Evolutionary conservation across 2,113 vertebrate genomes (phyloP), one percentile per base, ranked within the genome.

Genomic region (Dascyllus trimaculatus): DNA sequence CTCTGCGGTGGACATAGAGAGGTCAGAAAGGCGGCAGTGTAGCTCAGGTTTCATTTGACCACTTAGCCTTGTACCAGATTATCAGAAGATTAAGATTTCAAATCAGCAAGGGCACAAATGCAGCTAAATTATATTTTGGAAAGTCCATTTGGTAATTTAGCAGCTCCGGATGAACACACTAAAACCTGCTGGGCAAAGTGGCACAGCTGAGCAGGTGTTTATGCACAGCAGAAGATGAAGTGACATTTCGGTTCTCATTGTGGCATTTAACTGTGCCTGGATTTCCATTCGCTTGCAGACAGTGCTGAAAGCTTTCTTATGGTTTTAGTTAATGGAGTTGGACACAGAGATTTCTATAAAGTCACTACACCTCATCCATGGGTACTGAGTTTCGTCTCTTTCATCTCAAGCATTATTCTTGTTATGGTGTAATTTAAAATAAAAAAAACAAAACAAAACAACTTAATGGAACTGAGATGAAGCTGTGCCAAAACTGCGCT

Each of bases 1-100:
- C 88, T 98, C 98, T 99, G 92, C 5, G 9, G 67, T 54, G 29
- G 4, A 60, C 4, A 38, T 2, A 13, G 26, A 59, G 11, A 68
- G 11, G 43, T 65, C 11, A 49, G 53, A 49, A 18, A 15, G 15
- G 24, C 62, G 22, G 4, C 5, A 5, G 43, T 3, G 26, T 1
- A 35, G 48, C 10, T 62, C 21, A 24, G 13, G 26, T 49, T 46
- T 5, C 10, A 25, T 8, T 43, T 1, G 0, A 67, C 4, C 49
- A 43, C 4, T 49, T 26, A 8, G 15, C 13, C 10, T 11, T 21
- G 4, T 0, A 6, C 48, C 13, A 14, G 11, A 29, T 11, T 40
- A n/a, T 3, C 21, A 32, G 45, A 5, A 7, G 35, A 4, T 32
- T n/a, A 24, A 5, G 13, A 71, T 38, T 71, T 71, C 3, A 63